phyloP scores from a whole-genome alignment of 2,113 vertebrate genomes.

The Fregata magnificens region DNA sequence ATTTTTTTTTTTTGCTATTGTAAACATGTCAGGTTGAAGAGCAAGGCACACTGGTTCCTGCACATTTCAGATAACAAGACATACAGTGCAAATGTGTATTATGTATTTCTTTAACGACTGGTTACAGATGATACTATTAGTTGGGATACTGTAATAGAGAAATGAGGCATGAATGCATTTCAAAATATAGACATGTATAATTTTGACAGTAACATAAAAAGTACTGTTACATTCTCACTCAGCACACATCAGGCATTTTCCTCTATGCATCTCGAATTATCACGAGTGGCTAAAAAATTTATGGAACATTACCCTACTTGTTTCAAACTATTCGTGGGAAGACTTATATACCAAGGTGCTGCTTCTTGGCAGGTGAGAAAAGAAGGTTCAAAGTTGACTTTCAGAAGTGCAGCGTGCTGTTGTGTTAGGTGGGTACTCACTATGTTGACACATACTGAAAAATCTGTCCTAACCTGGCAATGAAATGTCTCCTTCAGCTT shows the following conservation, averaged over 20 bases:
- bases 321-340: neutral
- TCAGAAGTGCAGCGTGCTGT: neutral
- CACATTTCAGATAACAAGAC: neutral
- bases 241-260: neutral
- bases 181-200: neutral
- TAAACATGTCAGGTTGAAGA: constrained; percentile 2
- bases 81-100: neutral
- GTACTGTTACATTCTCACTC: neutral
- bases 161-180: constrained; percentile 29
- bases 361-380: neutral
- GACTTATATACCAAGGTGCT: neutral
- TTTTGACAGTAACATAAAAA: constrained; percentile 1
- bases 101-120: neutral
- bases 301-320: neutral
- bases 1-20: neutral
- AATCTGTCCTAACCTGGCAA: neutral
- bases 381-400: neutral
- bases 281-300: neutral
- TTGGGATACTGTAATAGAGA: neutral
- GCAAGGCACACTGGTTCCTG: neutral
- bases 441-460: neutral
- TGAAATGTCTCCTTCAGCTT: constrained; percentile 6
- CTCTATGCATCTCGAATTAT: neutral
- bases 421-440: neutral
- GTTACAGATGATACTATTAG: neutral